phyloP scores from a whole-genome alignment of 2,797 vertebrate genomes.

The Darevskia nairensis region DNA sequence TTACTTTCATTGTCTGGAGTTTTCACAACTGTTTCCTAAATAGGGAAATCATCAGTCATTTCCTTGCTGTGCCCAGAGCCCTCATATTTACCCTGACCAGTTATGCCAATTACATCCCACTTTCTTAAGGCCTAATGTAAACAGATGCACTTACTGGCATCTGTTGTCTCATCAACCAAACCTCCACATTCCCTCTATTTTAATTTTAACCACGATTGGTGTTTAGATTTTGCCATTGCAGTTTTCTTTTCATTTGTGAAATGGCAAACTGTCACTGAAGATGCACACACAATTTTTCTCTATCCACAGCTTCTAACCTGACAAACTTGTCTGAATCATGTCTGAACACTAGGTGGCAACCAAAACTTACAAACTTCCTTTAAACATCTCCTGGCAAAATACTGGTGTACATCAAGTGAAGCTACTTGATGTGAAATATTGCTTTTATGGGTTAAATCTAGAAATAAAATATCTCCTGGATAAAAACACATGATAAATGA shows the following conservation, averaged over 20 bases:
- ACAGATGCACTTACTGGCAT: not conserved
- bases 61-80: not conserved
- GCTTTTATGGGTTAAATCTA: not conserved
- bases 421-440: not conserved
- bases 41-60: not conserved
- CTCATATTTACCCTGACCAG: not conserved
- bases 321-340: not conserved
- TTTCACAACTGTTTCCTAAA: not conserved
- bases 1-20: not conserved
- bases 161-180: not conserved
- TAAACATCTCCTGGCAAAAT: not conserved
- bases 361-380: conserved; percentile 3
- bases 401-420: too few relatives aligned
- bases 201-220: not conserved
- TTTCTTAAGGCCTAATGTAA: not conserved
- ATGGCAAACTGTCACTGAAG: too few relatives aligned
- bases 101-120: not conserved
- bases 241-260: not conserved
- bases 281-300: not conserved
- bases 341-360: conserved; percentile 48
- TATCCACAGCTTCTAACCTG: not conserved
- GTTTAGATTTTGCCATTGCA: not conserved
- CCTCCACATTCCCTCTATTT: not conserved
- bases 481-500: not conserved
- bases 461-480: not conserved